Conservation (phyloP, 2,797 vertebrate genomes). For the Micromesistius poutassou region DNA sequence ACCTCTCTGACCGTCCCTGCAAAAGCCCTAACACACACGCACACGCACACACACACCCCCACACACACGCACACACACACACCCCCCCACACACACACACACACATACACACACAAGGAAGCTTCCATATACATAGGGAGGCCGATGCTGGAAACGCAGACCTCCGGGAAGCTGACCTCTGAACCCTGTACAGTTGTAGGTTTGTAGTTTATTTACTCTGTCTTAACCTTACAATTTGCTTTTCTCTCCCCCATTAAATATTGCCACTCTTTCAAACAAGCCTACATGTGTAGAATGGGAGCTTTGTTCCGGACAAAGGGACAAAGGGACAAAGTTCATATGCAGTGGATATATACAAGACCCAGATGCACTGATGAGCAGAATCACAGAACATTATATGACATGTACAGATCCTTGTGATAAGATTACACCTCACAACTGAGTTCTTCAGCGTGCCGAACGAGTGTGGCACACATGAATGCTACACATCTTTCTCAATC, state of each 20-base stretch:
- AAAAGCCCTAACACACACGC: slow-evolving; percentile 20
- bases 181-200: slow-evolving; percentile 33
- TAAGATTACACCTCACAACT: not conserved
- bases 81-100: slow-evolving; percentile 30
- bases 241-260: slow-evolving; percentile 39
- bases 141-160: slow-evolving; percentile 25
- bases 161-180: slow-evolving; percentile 52
- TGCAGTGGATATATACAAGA: not conserved
- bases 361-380: not conserved
- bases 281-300: not conserved
- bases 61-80: slow-evolving; percentile 33
- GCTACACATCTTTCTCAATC: not conserved
- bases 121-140: slow-evolving; percentile 10
- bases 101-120: slow-evolving; percentile 24
- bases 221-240: slow-evolving; percentile 28
- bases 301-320: not conserved
- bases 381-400: no score
- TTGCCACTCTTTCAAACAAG: slow-evolving; percentile 27
- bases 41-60: slow-evolving; percentile 34
- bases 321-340: not conserved
- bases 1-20: slow-evolving; percentile 2
- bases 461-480: not conserved
- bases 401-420: not conserved
- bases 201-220: slow-evolving; percentile 45
- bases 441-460: not conserved